Conservation (phyloP, 2,797 vertebrate species). For the Sebastes diaconus region DNA sequence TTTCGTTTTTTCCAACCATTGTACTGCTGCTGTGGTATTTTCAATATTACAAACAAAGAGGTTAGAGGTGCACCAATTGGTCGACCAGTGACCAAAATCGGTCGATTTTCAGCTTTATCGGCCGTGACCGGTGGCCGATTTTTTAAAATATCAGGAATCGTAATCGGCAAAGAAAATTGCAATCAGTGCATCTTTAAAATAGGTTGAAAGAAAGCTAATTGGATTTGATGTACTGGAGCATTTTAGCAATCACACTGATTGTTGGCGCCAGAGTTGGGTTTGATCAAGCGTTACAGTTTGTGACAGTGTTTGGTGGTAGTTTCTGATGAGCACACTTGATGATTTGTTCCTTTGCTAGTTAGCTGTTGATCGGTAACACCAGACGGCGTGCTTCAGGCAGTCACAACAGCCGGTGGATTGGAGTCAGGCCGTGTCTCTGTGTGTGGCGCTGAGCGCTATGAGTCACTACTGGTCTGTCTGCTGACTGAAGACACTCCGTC, state of each 20-base stretch:
- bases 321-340: neutral
- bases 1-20: neutral
- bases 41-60: neutral
- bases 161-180: neutral
- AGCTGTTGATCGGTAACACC: neutral
- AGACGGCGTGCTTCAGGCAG: constrained; percentile 6
- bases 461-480: constrained; percentile 69
- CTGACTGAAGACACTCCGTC: constrained; percentile 70
- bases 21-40: neutral
- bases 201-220: neutral
- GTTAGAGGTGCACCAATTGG: too few species aligned
- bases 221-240: neutral
- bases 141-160: too few species aligned
- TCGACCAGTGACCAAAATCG: too few species aligned
- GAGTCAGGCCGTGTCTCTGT: constrained; percentile 34
- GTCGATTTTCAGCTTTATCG: too few species aligned
- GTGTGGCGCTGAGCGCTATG: constrained; percentile 51
- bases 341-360: neutral
- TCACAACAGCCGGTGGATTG: constrained; percentile 18
- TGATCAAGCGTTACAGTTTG: neutral
- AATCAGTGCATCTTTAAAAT: neutral
- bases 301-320: neutral
- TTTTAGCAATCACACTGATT: neutral
- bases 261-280: neutral
- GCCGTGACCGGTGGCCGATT: too few species aligned